Conservation (phyloP, 2,113 vertebrate genomes). For the Dipodomys spectabilis region DNA sequence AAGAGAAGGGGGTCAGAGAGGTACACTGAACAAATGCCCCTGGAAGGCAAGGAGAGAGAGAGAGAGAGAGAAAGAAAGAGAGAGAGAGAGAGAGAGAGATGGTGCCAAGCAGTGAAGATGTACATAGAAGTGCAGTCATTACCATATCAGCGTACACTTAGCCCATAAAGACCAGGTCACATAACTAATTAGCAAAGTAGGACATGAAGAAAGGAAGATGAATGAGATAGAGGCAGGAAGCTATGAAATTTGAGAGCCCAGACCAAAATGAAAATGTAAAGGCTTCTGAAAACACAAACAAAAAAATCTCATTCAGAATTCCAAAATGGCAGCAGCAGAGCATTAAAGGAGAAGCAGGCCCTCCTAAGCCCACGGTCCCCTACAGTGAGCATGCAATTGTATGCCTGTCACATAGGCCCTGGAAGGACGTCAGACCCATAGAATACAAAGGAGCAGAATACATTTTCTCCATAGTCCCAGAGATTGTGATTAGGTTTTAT, state of each 20-base stretch:
- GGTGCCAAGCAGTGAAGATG: not conserved
- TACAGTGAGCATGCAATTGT: not conserved
- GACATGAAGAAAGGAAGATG: fast-evolving
- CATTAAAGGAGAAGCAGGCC: not conserved
- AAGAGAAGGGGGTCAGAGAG: not conserved
- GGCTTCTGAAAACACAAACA: not conserved
- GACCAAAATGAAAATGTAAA: not conserved
- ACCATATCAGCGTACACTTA: too few relatives aligned
- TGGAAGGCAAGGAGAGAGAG: not conserved
- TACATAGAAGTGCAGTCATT: not conserved
- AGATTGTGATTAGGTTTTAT: not conserved
- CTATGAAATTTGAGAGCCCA: not conserved
- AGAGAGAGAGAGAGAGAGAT: too few relatives aligned
- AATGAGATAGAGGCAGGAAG: not conserved
- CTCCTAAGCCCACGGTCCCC: not conserved
- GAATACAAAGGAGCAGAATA: not conserved
- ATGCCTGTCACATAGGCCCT: fast-evolving
- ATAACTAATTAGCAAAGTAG: not conserved
- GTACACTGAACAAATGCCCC: not conserved
- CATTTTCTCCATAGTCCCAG: not conserved
- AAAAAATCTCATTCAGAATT: not conserved
- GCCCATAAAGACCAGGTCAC: not conserved
- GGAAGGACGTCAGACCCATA: not conserved
- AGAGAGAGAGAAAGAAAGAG: not conserved
- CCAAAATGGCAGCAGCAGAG: not conserved